Evolutionary conservation across 2,113 vertebrate genomes (phyloP).

Genomic region (Rhadina sibilatrix): DNA sequence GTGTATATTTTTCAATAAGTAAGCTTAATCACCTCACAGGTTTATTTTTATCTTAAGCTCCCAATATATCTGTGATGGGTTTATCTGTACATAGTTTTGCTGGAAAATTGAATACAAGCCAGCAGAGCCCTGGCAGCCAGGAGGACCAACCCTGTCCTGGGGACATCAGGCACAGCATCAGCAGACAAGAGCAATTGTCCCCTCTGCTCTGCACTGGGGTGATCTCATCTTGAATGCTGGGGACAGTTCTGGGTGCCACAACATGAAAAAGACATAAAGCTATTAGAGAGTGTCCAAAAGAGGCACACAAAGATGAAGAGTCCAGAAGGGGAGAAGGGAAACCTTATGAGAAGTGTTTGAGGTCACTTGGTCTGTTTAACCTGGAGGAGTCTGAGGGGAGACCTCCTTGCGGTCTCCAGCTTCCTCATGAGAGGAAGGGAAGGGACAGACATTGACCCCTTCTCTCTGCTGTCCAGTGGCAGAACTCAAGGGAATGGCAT

Average conservation of each 20-base stretch:
- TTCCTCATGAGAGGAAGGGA: background rate
- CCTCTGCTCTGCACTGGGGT: rapidly evolving
- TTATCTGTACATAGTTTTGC: background rate
- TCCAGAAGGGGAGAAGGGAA: background rate
- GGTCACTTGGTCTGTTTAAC: background rate
- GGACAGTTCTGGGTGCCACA: background rate
- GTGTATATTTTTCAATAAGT: background rate
- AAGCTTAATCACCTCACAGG: background rate
- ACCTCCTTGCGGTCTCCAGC: too few relatives aligned
- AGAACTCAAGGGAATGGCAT: background rate
- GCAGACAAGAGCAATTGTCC: background rate
- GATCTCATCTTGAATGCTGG: rapidly evolving
- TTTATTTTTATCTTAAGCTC: background rate
- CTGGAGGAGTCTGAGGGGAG: background rate
- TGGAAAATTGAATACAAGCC: background rate
- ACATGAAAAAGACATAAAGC: background rate
- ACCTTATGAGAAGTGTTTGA: background rate
- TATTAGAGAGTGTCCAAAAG: background rate
- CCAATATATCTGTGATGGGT: background rate
- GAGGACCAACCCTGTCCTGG: rapidly evolving
- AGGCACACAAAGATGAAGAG: background rate
- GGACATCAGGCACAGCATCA: background rate
- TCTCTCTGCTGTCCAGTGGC: background rate
- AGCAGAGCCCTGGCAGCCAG: background rate
- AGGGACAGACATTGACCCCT: background rate